Percentiles rank a stretch among this genome's conserved stretches.
Evolutionary conservation across 2,113 vertebrate genomes (phyloP).

Genomic region (Orthonyx spaldingii): DNA sequence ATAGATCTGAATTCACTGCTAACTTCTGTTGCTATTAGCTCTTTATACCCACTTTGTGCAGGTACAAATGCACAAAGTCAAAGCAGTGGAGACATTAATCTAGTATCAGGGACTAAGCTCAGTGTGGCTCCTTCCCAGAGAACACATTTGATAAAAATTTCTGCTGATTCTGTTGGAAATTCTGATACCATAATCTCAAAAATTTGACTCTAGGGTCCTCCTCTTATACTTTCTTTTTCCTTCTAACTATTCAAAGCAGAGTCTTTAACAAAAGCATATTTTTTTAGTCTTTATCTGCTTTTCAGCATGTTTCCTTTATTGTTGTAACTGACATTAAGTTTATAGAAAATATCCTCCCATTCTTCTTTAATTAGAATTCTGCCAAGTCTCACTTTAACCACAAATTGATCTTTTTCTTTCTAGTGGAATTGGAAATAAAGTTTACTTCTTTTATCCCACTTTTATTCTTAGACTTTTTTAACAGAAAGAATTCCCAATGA

Average conservation of each 20-base stretch:
- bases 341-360: neutral
- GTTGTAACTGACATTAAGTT: neutral
- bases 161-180: neutral
- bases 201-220: neutral
- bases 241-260: neutral
- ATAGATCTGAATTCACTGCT: neutral
- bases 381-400: neutral
- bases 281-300: neutral
- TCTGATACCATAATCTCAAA: neutral
- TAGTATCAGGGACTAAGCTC: neutral
- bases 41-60: neutral
- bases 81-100: neutral
- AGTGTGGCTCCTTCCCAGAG: neutral
- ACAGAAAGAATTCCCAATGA: neutral
- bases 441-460: neutral
- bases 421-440: neutral
- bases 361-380: constrained; percentile 2
- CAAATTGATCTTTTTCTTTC: neutral
- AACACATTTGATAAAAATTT: neutral
- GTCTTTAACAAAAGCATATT: neutral
- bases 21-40: neutral
- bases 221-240: neutral
- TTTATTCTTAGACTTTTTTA: neutral
- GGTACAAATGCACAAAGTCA: neutral
- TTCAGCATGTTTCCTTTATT: constrained; percentile 11